phyloP scores from a whole-genome alignment of 2,888 invertebrate genomes.

The Dermolepida albohirtum region DNA sequence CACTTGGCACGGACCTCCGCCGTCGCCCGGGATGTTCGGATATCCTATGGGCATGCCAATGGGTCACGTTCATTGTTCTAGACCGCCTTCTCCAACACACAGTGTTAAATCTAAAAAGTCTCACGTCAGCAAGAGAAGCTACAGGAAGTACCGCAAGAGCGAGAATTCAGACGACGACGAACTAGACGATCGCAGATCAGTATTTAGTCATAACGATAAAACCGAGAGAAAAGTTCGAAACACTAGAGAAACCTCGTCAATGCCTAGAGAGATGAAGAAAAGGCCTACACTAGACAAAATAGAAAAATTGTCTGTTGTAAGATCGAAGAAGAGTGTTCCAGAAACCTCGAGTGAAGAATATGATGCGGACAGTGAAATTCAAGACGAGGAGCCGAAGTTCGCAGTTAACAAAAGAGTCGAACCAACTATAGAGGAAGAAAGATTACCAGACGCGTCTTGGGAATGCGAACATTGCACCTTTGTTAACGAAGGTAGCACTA shows the following conservation, averaged over 20 bases:
- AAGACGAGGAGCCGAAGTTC: conserved; percentile 50
- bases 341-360: conserved; percentile 56
- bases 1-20: conserved; percentile 63
- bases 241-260: conserved; percentile 55
- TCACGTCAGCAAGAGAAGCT: conserved; percentile 69
- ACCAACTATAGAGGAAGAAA: conserved; percentile 56
- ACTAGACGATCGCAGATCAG: conserved; percentile 60
- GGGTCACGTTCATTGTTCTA: conserved; percentile 70
- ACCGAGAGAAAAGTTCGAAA: conserved; percentile 53
- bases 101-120: conserved; percentile 80
- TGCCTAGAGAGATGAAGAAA: conserved; percentile 58
- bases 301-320: conserved; percentile 46
- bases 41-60: conserved; percentile 54
- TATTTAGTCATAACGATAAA: conserved; percentile 58
- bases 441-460: conserved; percentile 75
- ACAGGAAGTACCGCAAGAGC: conserved; percentile 64
- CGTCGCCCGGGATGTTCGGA: conserved; percentile 59
- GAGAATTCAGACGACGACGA: conserved; percentile 67
- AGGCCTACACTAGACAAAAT: conserved; percentile 46
- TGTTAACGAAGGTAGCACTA: conserved; percentile 82
- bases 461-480: conserved; percentile 92
- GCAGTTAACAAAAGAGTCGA: conserved; percentile 11
- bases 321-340: conserved; percentile 52
- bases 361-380: conserved; percentile 56
- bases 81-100: conserved; percentile 76